These are phyloP conservation scores for Nothoprocta pentlandii DNA, from an alignment of 2,113 vertebrate species.

Conservation along the genomic window DNA sequence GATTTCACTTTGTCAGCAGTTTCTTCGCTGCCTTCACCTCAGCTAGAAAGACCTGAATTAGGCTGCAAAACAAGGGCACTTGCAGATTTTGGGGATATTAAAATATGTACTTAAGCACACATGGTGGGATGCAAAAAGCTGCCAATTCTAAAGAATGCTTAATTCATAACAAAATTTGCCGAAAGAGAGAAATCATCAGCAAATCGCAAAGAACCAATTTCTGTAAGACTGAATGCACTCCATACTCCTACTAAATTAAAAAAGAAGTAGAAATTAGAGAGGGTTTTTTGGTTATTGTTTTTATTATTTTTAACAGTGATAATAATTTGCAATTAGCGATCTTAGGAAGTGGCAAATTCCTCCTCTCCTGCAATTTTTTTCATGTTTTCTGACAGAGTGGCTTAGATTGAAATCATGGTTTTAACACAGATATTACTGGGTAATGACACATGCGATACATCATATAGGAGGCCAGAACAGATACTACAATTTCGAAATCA, in stretches of 20 bases:
- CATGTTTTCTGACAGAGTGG: neutral
- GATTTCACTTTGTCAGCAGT: neutral
- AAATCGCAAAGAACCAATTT: slow-evolving; percentile 9
- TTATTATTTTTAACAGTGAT: neutral
- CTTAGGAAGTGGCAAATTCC: neutral
- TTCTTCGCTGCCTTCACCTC: neutral
- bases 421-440: neutral
- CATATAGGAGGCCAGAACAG: neutral
- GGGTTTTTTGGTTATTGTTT: neutral
- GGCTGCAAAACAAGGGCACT: neutral
- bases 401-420: neutral
- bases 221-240: neutral
- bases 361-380: neutral
- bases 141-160: neutral
- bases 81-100: neutral
- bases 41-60: neutral
- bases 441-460: accelerated
- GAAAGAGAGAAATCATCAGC: slow-evolving; percentile 11
- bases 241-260: slow-evolving; percentile 22
- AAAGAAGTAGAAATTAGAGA: slow-evolving; percentile 1
- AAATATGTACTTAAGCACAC: neutral
- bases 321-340: neutral
- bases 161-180: slow-evolving; percentile 34
- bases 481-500: neutral
- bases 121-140: neutral